These are phyloP conservation scores for Athalia rosae DNA, from an alignment of 2,888 invertebrate genomes.

Conservation along the genomic window DNA sequence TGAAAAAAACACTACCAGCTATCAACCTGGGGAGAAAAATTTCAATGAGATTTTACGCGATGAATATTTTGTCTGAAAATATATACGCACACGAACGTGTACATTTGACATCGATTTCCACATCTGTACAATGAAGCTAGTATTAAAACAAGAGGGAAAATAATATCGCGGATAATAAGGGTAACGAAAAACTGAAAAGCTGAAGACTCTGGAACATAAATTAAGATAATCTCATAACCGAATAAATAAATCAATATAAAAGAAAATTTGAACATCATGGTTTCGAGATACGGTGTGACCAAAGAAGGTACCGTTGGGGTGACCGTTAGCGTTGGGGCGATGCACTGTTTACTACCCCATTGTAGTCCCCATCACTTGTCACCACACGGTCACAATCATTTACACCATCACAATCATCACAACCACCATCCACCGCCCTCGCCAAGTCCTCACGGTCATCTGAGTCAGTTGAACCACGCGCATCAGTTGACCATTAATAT, in stretches of 20 bases:
- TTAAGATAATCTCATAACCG: background rate
- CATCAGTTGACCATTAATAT: slow-evolving; percentile 55
- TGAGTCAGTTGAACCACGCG: slow-evolving; percentile 65
- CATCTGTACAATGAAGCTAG: slow-evolving; percentile 6
- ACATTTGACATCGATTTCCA: background rate
- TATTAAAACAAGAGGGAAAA: background rate
- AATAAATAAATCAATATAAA: background rate
- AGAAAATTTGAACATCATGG: slow-evolving; percentile 58
- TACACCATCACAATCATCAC: slow-evolving; percentile 66
- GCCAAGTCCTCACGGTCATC: slow-evolving; percentile 65
- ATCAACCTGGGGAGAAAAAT: too few species aligned
- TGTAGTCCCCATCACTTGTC: slow-evolving; percentile 66
- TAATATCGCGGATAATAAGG: background rate
- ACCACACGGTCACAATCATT: slow-evolving; percentile 63
- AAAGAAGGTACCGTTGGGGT: slow-evolving; percentile 70
- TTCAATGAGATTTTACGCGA: too few species aligned
- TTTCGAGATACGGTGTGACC: slow-evolving; percentile 68
- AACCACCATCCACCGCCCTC: slow-evolving; percentile 66
- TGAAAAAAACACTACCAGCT: too few species aligned
- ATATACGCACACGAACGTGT: too few species aligned
- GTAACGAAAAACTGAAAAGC: background rate
- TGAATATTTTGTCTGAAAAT: too few species aligned
- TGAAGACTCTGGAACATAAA: background rate
- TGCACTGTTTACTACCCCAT: slow-evolving; percentile 65
- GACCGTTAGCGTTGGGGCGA: slow-evolving; percentile 66